These are phyloP conservation scores for Pogonocherus hispidulus DNA, from an alignment of 2,888 invertebrate species.

Conservation along the genomic window DNA sequence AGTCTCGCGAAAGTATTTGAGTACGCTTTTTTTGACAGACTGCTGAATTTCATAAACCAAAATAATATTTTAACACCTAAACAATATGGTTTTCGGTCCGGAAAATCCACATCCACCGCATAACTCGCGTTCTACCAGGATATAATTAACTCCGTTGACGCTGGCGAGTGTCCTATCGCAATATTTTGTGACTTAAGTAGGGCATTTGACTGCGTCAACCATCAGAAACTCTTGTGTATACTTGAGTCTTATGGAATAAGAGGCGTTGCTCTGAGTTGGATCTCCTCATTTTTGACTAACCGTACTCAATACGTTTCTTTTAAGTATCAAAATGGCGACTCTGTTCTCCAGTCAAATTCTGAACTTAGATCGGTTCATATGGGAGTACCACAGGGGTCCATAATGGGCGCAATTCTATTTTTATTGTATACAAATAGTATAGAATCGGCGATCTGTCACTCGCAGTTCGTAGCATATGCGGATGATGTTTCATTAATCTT, in stretches of 20 bases:
- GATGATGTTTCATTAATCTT: not conserved
- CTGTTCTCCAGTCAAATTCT: not conserved
- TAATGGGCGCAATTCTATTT: not conserved
- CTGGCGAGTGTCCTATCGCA: constrained; percentile 14
- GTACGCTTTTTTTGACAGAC: constrained; percentile 15
- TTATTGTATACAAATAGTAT: not conserved
- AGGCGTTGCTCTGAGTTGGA: too few species aligned
- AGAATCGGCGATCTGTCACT: not conserved
- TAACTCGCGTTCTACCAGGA: not conserved
- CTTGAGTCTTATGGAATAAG: too few species aligned
- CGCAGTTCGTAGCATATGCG: not conserved
- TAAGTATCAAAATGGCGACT: too few species aligned
- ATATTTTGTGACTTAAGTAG: too few species aligned
- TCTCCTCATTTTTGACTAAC: too few species aligned
- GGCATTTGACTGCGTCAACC: too few species aligned
- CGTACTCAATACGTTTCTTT: too few species aligned
- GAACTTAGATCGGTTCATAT: not conserved
- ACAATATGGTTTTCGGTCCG: constrained; percentile 27
- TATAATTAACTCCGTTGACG: constrained; percentile 9
- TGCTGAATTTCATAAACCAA: constrained; percentile 11
- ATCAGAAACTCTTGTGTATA: too few species aligned
- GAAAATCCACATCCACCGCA: constrained; percentile 19
- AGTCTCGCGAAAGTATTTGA: constrained; percentile 20
- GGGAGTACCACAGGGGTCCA: not conserved
- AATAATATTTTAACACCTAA: constrained; percentile 14